Evolutionary conservation across 2,888 invertebrate genomes (phyloP), one percentile per base, ranked within the genome.

Genomic region (Operophtera brumata): DNA sequence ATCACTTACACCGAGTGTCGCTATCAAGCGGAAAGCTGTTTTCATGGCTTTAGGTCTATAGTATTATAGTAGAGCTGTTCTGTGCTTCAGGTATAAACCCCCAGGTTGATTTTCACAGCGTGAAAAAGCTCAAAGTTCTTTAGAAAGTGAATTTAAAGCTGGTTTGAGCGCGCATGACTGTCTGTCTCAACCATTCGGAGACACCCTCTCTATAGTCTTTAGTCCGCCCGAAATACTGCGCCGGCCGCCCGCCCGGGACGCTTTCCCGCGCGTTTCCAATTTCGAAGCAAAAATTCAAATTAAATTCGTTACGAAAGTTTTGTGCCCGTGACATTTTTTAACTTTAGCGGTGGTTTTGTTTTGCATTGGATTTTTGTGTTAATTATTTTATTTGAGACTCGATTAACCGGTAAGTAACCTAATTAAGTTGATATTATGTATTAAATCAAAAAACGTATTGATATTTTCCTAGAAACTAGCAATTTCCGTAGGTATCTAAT

Each of bases 211-310:
- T 84, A 77, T 28, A 45, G 20, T 47, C 45, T 45, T 49, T 86
- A 88, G 87, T 87, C 73, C 75, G 74, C 60, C 80, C 82, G 80
- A 77, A 84, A 81, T 75, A 74, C 70, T 73, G 75, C 65, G 73
- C 70, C 63, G 80, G 71, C 69, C 80, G 82, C 82, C 78, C 87
- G 88, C 80, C 69, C 77, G 75, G 69, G 64, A 70, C 77, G 71
- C 56, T 75, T 77, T 75, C 72, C 77, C 80, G 82, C 81, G 79
- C 72, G 43, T 66, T 78, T 70, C 76, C 72, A 74, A 75, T 74
- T 75, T 61, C 80, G 80, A 81, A 84, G 81, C 80, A 76, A 58
- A 56, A 53, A 79, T 79, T 79, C 71, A 65, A 77, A 80, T 79
- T 69, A 50, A 63, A 73, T 77, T 70, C 65, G 70, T 68, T 65